Evolutionary conservation across 2,797 vertebrate genomes (phyloP), one percentile per base, ranked within the genome.

Genomic region (Chaetodon trifasciatus): DNA sequence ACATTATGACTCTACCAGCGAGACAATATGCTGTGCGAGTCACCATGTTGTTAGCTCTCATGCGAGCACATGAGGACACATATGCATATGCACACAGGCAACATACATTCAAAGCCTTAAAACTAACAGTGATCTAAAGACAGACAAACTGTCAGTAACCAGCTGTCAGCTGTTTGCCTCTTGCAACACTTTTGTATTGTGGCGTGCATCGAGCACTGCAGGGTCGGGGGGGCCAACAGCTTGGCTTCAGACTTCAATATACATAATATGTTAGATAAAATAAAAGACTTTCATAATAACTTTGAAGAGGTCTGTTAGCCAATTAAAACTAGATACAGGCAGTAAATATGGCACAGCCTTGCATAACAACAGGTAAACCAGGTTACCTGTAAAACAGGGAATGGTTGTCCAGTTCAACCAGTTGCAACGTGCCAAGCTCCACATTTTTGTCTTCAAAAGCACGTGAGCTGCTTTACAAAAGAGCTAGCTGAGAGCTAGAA

Each of bases 81-180:
- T 19, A 47, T 19, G 49, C 49, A 50, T 9, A 23, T 52, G 9
- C 4, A 5, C n/a, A 10, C 16, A 8, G 55, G 4, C 19, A 15
- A 57, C 4, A 1, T 3, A 75, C 69, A 71, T 78, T 68, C 61
- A 68, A 61, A 83, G 67, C 47, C 37, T 17, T 37, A 23, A 37
- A 64, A 46, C 35, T 28, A 66, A 35, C 37, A 13, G 4, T 6
- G 7, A 56, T 39, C 68, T 61, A 69, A 68, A 37, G 83, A 77
- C 66, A 69, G 53, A 70, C 28, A 62, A 70, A 52, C 3, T 42
- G 32, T 62, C 50, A 21, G 16, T 42, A 32, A 23, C 46, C 50
- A 24, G 50, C 35, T 37, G 39, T 46, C 21, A 19, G 49, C 13
- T 50, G 6, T 46, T 75, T 60, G 24, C 1, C 23, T 2, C 6